A percentile compares a stretch with the other conserved stretches of the same genome.
Conservation (phyloP, 2,888 invertebrate species). For the Stenoptilia bipunctidactyla region DNA sequence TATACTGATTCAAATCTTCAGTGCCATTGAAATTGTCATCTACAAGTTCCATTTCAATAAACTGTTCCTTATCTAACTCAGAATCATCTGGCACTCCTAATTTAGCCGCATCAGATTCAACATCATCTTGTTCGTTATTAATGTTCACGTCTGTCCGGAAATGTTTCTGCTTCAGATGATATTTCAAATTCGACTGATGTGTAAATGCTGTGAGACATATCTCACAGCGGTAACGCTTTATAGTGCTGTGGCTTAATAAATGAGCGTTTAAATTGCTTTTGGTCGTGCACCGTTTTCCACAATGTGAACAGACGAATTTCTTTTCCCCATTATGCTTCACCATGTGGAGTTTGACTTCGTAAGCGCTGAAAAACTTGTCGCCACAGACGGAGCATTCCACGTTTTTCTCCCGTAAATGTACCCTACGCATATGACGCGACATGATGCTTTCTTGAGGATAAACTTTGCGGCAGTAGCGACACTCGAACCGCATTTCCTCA, state of each 20-base stretch:
- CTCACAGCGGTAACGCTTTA: slow-evolving; percentile 58
- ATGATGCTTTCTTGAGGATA: slow-evolving; percentile 68
- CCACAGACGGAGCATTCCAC: slow-evolving; percentile 58
- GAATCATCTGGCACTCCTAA: not conserved
- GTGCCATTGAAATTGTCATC: slow-evolving; percentile 31
- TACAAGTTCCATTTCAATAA: slow-evolving; percentile 39
- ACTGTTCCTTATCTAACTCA: slow-evolving; percentile 14
- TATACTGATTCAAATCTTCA: slow-evolving; percentile 22
- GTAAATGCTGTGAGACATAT: slow-evolving; percentile 68
- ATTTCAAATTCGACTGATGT: slow-evolving; percentile 41
- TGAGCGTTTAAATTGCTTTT: slow-evolving; percentile 73
- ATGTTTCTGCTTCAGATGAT: slow-evolving; percentile 39
- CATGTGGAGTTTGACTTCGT: slow-evolving; percentile 62
- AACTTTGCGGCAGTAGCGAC: slow-evolving; percentile 58
- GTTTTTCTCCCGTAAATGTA: slow-evolving; percentile 63
- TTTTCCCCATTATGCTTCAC: slow-evolving; percentile 67
- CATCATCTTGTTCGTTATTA: slow-evolving; percentile 13
- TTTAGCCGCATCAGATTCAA: slow-evolving; percentile 26
- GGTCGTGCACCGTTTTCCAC: slow-evolving; percentile 72
- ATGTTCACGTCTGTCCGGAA: slow-evolving; percentile 17
- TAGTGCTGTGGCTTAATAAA: slow-evolving; percentile 66
- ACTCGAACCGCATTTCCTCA: slow-evolving; percentile 56
- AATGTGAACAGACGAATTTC: slow-evolving; percentile 69
- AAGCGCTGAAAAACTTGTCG: slow-evolving; percentile 52
- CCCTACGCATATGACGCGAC: slow-evolving; percentile 72